phyloP scores from a whole-genome alignment of 2,797 vertebrate genomes.

The Spondyliosoma cantharus region DNA sequence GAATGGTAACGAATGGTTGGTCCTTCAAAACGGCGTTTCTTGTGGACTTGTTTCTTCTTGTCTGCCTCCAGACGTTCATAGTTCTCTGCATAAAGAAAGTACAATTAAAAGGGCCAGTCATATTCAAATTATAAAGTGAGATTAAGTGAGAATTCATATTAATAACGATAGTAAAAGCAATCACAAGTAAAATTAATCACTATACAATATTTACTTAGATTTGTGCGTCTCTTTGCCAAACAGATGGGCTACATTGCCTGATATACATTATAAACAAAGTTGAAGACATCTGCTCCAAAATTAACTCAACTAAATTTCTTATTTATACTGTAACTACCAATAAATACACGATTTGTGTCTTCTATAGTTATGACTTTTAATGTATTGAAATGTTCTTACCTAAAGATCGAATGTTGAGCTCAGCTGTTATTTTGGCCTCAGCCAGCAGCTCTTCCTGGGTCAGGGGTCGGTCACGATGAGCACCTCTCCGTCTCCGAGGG shows the following conservation, averaged over 20 bases:
- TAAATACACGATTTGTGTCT: neutral
- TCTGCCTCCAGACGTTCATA: slow-evolving; percentile 96
- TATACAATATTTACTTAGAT: neutral
- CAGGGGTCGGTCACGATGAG: slow-evolving; percentile 88
- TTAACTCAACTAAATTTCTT: neutral
- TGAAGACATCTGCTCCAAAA: neutral
- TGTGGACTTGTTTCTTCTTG: slow-evolving; percentile 97
- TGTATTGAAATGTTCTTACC: slow-evolving; percentile 76
- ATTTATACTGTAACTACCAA: neutral
- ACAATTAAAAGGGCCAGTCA: slow-evolving; percentile 1
- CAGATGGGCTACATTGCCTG: neutral
- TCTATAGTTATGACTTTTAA: neutral
- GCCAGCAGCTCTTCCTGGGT: slow-evolving; percentile 95
- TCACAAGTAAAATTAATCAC: neutral
- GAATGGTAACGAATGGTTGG: slow-evolving; percentile 94
- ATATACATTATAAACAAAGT: slow-evolving; percentile 2
- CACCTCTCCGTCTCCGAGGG: slow-evolving; percentile 89
- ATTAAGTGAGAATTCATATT: neutral
- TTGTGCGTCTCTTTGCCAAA: neutral
- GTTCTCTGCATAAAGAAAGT: slow-evolving; percentile 84
- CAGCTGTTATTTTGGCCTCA: slow-evolving; percentile 93
- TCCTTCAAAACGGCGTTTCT: slow-evolving; percentile 91
- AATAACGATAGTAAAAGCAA: neutral
- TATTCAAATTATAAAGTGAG: neutral
- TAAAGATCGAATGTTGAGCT: slow-evolving; percentile 93